Evolutionary conservation across 2,888 invertebrate species (phyloP).

Genomic region (Zelleria hepariella): DNA sequence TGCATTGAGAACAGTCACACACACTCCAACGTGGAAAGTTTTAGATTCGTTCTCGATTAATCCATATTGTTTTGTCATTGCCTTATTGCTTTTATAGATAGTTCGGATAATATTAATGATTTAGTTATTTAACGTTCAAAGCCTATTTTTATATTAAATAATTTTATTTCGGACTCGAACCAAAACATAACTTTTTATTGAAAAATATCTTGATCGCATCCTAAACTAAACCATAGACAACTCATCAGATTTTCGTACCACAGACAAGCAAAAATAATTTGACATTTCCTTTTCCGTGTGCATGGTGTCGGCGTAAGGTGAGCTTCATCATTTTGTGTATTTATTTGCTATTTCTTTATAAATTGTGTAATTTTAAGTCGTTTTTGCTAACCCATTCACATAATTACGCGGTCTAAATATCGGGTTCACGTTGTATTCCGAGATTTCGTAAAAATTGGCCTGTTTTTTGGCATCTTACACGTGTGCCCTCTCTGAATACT

Average conservation of each 20-base stretch:
- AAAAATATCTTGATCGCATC: too few species aligned
- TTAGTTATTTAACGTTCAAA: too few species aligned
- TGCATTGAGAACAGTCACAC: too few species aligned
- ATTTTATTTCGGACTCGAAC: too few species aligned
- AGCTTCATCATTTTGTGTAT: conserved; percentile 24
- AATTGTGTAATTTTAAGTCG: not conserved
- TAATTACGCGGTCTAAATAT: not conserved
- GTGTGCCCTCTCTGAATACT: not conserved
- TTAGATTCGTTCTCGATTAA: too few species aligned
- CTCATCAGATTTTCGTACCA: not conserved
- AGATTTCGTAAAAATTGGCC: not conserved
- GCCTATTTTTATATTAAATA: too few species aligned
- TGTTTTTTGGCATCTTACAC: not conserved
- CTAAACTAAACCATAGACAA: too few species aligned
- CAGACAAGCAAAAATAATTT: not conserved
- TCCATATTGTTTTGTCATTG: too few species aligned
- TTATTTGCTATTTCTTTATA: not conserved
- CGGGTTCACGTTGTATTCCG: not conserved
- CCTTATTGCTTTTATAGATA: too few species aligned
- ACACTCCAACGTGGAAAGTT: too few species aligned
- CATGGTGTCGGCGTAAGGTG: conserved; percentile 70
- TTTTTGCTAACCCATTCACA: not conserved
- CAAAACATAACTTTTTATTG: too few species aligned
- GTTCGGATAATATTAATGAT: too few species aligned
- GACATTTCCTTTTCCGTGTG: conserved; percentile 58